Percentiles rank a stretch among this genome's conserved stretches.
Conservation (phyloP, 2,888 invertebrate genomes). For the Stegana nigrithorax region DNA sequence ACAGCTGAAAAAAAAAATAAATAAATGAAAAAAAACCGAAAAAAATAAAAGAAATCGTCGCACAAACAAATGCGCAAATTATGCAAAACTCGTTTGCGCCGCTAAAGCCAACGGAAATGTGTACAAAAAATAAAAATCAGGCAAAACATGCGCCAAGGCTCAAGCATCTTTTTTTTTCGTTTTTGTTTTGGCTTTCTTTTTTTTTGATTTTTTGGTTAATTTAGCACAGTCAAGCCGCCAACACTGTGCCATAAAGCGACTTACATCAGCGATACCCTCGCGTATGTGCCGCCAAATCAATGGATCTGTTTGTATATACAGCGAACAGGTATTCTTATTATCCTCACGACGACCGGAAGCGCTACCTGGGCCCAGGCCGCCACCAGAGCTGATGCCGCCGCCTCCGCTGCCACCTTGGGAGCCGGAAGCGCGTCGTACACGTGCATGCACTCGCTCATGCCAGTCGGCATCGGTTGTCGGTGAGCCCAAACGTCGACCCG, state of each 20-base stretch:
- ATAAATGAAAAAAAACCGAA: slow-evolving; percentile 18
- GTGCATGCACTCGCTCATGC: slow-evolving; percentile 68
- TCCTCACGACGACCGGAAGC: slow-evolving; percentile 72
- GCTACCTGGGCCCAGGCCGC: slow-evolving; percentile 61
- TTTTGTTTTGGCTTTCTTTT: neutral
- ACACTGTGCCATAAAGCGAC: slow-evolving; percentile 29
- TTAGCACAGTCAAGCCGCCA: neutral
- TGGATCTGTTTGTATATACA: slow-evolving; percentile 98
- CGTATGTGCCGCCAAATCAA: slow-evolving; percentile 96
- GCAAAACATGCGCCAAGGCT: slow-evolving; percentile 41
- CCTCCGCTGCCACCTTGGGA: slow-evolving; percentile 9
- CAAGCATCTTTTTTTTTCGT: neutral
- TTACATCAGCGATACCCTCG: slow-evolving; percentile 83
- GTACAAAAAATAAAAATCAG: slow-evolving; percentile 55
- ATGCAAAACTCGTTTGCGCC: slow-evolving; percentile 53
- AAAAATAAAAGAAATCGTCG: slow-evolving; percentile 24
- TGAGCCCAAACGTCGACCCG: slow-evolving; percentile 54
- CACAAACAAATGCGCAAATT: slow-evolving; percentile 58
- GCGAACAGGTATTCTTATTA: slow-evolving; percentile 89
- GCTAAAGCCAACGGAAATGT: slow-evolving; percentile 53
- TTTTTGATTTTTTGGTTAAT: neutral
- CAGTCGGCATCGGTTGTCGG: slow-evolving; percentile 69
- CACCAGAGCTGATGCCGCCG: slow-evolving; percentile 62
- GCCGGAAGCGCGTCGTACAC: slow-evolving; percentile 70
- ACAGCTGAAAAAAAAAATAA: slow-evolving; percentile 28